phyloP scores from a whole-genome alignment of 2,888 invertebrate species.

The Xanthorhoe spadicearia region DNA sequence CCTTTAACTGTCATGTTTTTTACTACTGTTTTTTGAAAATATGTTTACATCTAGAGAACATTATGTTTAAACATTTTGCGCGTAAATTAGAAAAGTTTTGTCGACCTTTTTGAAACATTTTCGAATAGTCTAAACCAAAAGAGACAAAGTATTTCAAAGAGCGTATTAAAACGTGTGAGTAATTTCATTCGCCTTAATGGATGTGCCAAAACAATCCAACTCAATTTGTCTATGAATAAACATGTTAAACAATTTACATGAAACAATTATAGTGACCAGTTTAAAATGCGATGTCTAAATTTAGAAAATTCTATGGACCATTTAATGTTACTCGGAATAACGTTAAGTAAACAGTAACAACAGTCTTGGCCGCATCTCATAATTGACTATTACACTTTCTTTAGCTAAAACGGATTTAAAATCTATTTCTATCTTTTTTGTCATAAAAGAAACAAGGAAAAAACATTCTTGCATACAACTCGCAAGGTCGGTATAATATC shows the following conservation, averaged over 20 bases:
- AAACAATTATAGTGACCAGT: conserved; percentile 15
- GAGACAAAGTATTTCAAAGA: neutral
- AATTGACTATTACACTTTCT: no score
- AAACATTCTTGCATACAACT: no score
- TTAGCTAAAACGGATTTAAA: no score
- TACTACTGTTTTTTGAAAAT: neutral
- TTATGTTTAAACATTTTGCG: neutral
- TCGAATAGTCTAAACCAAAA: neutral
- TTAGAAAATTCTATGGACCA: conserved; percentile 5
- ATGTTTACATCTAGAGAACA: neutral
- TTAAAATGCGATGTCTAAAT: conserved; percentile 13
- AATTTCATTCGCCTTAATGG: conserved; percentile 7
- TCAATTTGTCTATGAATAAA: conserved; percentile 37
- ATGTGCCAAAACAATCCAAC: conserved; percentile 27
- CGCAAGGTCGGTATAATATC: no score
- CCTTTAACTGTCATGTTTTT: conserved; percentile 2
- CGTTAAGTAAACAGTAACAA: neutral
- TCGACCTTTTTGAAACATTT: neutral
- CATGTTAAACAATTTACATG: conserved; percentile 35
- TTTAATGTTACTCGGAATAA: conserved; percentile 12
- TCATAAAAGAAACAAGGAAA: no score
- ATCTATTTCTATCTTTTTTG: no score
- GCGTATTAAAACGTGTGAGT: neutral
- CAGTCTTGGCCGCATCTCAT: no score
- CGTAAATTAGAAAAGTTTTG: neutral